Evolutionary conservation across 2,797 vertebrate species (phyloP).

Genomic region (Ispidina picta): DNA sequence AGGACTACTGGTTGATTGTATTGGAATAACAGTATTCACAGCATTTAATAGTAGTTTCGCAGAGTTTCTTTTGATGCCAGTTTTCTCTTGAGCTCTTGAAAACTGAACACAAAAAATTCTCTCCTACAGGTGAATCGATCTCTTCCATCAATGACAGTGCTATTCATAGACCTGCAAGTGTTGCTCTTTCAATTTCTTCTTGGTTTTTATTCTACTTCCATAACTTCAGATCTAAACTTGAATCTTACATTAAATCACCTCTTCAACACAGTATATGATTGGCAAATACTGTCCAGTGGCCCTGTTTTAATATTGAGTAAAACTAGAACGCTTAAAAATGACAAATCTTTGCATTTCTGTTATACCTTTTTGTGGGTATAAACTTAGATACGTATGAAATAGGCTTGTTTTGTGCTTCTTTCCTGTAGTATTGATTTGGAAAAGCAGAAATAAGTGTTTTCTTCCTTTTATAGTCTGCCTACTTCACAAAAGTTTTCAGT

Average conservation of each 20-base stretch:
- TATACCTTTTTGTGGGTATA: not conserved
- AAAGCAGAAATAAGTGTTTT: not conserved
- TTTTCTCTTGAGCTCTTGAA: not conserved
- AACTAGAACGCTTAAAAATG: not conserved
- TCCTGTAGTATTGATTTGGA: not conserved
- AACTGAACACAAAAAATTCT: not conserved
- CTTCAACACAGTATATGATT: not conserved
- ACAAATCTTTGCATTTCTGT: not conserved
- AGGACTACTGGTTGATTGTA: not conserved
- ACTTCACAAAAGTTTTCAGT: not conserved
- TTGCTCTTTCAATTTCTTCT: not conserved
- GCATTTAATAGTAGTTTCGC: not conserved
- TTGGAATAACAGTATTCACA: not conserved
- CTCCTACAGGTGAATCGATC: not conserved
- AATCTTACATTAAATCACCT: not conserved
- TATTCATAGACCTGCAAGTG: not conserved
- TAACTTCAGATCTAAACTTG: not conserved
- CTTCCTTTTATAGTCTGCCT: not conserved
- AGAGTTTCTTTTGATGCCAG: not conserved
- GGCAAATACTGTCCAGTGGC: not conserved
- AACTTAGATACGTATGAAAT: not conserved
- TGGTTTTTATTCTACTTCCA: not conserved
- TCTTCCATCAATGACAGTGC: not conserved
- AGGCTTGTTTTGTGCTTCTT: not conserved
- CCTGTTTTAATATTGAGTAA: not conserved